Evolutionary conservation across 92 coral and sea anemone genomes (phyloP).

Genomic region (Micromussa lordhowensis): DNA sequence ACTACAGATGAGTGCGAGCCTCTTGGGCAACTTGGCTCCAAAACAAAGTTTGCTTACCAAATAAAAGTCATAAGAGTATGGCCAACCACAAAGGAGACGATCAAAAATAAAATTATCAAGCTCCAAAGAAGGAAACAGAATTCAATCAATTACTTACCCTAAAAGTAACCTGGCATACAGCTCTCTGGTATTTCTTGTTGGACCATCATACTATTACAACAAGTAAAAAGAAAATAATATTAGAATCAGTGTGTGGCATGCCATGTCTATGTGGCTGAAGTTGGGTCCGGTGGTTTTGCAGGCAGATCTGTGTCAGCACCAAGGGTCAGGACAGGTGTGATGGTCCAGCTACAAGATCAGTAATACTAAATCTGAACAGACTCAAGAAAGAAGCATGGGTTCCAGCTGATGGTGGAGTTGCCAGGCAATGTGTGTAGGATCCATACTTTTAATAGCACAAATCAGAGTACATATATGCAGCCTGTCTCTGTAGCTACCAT

Average conservation of each 20-base stretch:
- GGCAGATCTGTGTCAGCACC: no score
- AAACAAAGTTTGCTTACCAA: no score
- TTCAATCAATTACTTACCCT: conserved; percentile 60
- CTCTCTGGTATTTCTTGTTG: conserved; percentile 79
- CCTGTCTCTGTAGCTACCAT: no score
- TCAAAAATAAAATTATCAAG: background rate
- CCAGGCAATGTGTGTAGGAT: background rate
- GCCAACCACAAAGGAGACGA: background rate
- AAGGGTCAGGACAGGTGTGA: no score
- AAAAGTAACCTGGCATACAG: conserved; percentile 87
- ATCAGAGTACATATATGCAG: background rate
- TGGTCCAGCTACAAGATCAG: no score
- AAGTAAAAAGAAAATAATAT: background rate
- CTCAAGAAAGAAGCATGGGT: no score
- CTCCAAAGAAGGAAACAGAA: background rate
- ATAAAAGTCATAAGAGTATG: background rate
- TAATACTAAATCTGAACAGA: no score
- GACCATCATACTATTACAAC: conserved; percentile 68
- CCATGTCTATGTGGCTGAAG: no score
- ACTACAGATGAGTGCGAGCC: no score
- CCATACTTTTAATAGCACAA: background rate
- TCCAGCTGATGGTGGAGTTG: no score
- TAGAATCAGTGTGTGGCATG: background rate
- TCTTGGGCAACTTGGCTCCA: no score
- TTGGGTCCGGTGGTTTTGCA: no score